phyloP scores from a whole-genome alignment of 2,797 vertebrate genomes.

The Aulostomus chinensis region DNA sequence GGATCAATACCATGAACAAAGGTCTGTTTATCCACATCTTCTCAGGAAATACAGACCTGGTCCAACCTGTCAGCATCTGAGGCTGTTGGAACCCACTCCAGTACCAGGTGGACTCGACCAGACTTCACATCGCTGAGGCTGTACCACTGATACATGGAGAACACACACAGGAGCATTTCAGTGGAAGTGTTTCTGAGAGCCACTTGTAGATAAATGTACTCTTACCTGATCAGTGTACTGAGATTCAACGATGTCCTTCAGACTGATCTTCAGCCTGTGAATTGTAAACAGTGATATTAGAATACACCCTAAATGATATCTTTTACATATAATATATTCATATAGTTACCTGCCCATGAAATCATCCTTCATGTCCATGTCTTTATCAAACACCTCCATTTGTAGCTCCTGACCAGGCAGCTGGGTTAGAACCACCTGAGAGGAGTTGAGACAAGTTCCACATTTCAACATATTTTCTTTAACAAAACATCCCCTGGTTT shows the following conservation, averaged over 20 bases:
- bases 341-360: slow-evolving; percentile 87
- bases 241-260: slow-evolving; percentile 82
- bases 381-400: slow-evolving; percentile 89
- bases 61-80: slow-evolving; percentile 80
- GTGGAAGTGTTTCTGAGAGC: neutral
- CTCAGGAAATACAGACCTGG: slow-evolving; percentile 73
- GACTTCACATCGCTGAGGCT: slow-evolving; percentile 87
- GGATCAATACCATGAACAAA: neutral
- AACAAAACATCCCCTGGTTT: neutral
- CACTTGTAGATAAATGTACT: neutral
- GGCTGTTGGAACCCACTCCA: slow-evolving; percentile 84
- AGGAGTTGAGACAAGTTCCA: neutral
- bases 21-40: neutral
- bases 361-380: slow-evolving; percentile 91
- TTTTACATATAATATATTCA: neutral
- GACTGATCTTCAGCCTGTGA: slow-evolving; percentile 85
- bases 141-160: slow-evolving; percentile 83
- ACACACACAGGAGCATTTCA: neutral
- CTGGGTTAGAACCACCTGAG: slow-evolving; percentile 85
- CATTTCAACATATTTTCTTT: no score
- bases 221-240: slow-evolving; percentile 87
- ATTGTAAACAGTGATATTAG: slow-evolving; percentile 20
- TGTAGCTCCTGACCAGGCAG: slow-evolving; percentile 90
- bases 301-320: neutral
- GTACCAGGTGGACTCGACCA: slow-evolving; percentile 85